Evolutionary conservation across 1,140 invertebrate species (phyloP), one percentile per base, ranked within the genome.

Genomic region (Mizuhopecten yessoensis): DNA sequence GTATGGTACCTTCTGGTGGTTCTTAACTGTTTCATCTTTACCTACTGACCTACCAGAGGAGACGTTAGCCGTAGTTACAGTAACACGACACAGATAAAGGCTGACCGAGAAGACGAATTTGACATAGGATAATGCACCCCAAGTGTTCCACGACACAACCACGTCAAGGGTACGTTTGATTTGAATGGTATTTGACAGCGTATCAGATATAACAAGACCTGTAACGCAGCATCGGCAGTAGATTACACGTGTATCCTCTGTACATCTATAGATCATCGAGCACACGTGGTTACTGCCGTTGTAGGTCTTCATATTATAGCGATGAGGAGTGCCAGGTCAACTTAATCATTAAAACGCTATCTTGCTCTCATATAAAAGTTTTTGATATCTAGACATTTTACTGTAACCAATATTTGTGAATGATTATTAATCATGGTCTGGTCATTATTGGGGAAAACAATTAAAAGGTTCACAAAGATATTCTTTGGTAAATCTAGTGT

Each of bases 61-160:
- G 57, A 75, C 57, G 11, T 17, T 75, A 5, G 11, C 57, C 57
- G 9, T 29, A 17, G 23, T 0, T 75, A 29, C 57, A 75, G 57
- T 75, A 75, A 29, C 57, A n/a, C n/a, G n/a, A n/a, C n/a, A 75
- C 57, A 75, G 57, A 29, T 75, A 29, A 29, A 75, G 5, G 57
- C n/a, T 29, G 57, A 75, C 57, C 15, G 29, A 75, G 57, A 75
- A 75, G 57, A 29, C 23, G 57, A 75, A n/a, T 29, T n/a, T 75
- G 15, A 75, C 57, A 75, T 17, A 17, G 57, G 57, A n/a, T 75
- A 75, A 75, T 75, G 57, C 57, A 5, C 57, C n/a, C n/a, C 57
- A 75, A 75, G 57, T 75, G 57, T 75, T 75, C 29, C 23, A 75
- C n/a, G 57, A 75, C 57, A 75, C 57, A 75, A 29, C n/a, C n/a